phyloP scores from a whole-genome alignment of 2,888 invertebrate species.

The Busseola fusca region DNA sequence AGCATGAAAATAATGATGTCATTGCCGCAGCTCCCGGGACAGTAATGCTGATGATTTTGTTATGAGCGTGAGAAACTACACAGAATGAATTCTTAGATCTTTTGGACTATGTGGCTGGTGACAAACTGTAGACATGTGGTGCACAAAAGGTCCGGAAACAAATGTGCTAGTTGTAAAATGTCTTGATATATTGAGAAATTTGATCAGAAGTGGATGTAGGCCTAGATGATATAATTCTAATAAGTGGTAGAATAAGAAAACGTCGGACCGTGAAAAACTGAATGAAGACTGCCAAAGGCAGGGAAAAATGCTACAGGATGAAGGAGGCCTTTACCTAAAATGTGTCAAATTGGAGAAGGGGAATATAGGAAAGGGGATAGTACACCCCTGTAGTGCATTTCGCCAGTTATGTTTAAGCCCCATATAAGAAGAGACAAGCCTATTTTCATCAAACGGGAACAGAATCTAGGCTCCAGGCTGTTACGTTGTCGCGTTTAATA shows the following conservation, averaged over 20 bases:
- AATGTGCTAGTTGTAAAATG: conserved; percentile 11
- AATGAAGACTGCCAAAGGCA: not conserved
- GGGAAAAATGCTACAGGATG: not conserved
- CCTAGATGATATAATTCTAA: not conserved
- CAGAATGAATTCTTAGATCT: not conserved
- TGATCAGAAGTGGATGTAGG: not conserved
- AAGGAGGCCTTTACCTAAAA: not conserved
- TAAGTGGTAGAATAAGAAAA: not conserved
- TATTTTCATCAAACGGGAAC: not conserved
- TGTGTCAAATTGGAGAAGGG: not conserved
- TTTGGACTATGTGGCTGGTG: conserved; percentile 3
- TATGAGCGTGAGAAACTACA: conserved; percentile 52
- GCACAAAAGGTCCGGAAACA: conserved; percentile 18
- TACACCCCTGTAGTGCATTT: not conserved
- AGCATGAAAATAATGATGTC: conserved; percentile 43
- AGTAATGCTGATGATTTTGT: conserved; percentile 42
- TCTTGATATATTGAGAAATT: not conserved
- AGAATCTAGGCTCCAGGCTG: not conserved
- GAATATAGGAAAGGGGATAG: no score
- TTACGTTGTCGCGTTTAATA: not conserved
- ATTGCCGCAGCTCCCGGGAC: conserved; percentile 28
- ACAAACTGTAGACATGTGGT: conserved; percentile 36
- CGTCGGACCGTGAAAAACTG: not conserved
- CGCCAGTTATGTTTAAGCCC: not conserved
- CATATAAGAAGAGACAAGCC: not conserved